Evolutionary conservation across 1,140 invertebrate genomes (phyloP).

Genomic region (Penaeus vannamei): DNA sequence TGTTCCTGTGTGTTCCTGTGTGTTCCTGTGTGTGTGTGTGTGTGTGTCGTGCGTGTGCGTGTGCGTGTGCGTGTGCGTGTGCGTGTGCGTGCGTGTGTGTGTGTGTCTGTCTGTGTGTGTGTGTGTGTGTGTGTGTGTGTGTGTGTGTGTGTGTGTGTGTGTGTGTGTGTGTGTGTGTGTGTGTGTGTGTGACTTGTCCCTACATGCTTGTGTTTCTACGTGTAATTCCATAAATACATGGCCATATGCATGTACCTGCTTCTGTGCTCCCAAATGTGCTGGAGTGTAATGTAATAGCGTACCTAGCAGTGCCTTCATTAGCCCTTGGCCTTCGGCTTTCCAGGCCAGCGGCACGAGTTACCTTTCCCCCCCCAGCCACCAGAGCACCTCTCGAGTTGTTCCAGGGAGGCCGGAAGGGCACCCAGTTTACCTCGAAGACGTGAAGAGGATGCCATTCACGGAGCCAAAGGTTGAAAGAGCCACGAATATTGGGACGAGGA

Average conservation of each 20-base stretch:
- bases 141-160: too few relatives aligned
- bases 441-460: constrained; percentile 93
- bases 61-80: too few relatives aligned
- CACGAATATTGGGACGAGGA: constrained; percentile 77
- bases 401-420: constrained; percentile 17
- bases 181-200: not conserved
- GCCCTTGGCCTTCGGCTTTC: too few relatives aligned
- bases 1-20: too few relatives aligned
- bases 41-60: too few relatives aligned
- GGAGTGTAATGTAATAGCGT: not conserved
- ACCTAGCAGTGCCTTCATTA: not conserved
- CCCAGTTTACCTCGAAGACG: constrained; percentile 78
- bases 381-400: constrained; percentile 36
- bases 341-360: not conserved
- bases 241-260: not conserved
- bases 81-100: too few relatives aligned
- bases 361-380: not conserved
- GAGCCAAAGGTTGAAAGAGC: constrained; percentile 87
- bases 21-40: too few relatives aligned
- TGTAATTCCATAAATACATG: not conserved
- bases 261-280: too few relatives aligned
- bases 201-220: not conserved
- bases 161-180: not conserved
- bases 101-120: too few relatives aligned
- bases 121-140: too few relatives aligned